Evolutionary conservation across 2,888 invertebrate genomes (phyloP).

Genomic region (Gasteruption jaculator): DNA sequence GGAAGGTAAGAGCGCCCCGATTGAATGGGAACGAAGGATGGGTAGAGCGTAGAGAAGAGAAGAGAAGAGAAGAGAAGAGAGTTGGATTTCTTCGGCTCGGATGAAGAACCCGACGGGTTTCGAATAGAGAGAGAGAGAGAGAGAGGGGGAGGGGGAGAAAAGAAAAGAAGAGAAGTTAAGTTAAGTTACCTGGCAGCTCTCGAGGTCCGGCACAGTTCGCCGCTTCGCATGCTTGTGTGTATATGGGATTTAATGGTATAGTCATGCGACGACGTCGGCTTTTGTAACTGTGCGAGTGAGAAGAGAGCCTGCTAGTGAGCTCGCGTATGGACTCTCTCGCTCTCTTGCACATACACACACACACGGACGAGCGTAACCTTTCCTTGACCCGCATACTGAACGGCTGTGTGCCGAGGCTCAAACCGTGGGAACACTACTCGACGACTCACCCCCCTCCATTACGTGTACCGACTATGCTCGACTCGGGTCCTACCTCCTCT

Average conservation of each 20-base stretch:
- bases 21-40: no score
- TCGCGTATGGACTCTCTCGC: constrained; percentile 29
- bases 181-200: no score
- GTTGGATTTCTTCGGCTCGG: no score
- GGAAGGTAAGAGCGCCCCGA: constrained; percentile 2
- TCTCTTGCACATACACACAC: constrained; percentile 6
- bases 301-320: constrained; percentile 27
- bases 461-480: constrained; percentile 20
- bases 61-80: constrained; percentile 7
- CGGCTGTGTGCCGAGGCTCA: constrained; percentile 60
- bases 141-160: no score
- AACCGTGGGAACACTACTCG: constrained; percentile 56
- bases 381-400: constrained; percentile 64
- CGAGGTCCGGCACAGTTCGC: no score
- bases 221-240: constrained; percentile 22
- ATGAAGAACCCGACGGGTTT: no score
- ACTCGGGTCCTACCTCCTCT: constrained; percentile 28
- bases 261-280: constrained; percentile 34
- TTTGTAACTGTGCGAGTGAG: constrained; percentile 32
- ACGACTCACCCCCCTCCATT: constrained; percentile 43
- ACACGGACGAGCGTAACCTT: constrained; percentile 54
- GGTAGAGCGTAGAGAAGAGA: no score
- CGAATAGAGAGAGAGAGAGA: no score
- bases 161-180: no score
- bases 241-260: constrained; percentile 42